Evolutionary conservation across 2,888 invertebrate genomes (phyloP), one percentile per base, ranked within the genome.

Genomic region (Dendrolimus houi): DNA sequence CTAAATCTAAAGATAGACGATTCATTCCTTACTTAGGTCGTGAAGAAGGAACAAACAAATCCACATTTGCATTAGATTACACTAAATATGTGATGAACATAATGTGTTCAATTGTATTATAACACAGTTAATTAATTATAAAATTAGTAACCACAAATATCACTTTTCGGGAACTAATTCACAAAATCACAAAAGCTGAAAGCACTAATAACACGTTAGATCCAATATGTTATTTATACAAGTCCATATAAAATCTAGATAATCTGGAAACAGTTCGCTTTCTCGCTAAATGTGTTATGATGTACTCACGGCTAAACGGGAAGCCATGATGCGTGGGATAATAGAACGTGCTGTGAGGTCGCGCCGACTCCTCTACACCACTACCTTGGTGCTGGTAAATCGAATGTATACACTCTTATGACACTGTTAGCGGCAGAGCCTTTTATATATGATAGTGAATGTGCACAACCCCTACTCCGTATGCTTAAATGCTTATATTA

Each of bases 361-460:
- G 68, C 69, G 67, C 68, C 67, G 47, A 47, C 70, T 73, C 69
- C 68, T 70, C 67, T 64, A 68, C 69, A 66, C 63, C 72, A 70
- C 71, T 62, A 61, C 67, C 74, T 29, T 68, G 68, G 65, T 69
- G 68, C 72, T 61, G 63, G 64, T 68, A 63, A 64, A 68, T 69
- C 68, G 72, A 77, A 76, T 63, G 75, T 67, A 68, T 70, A 67
- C 68, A 77, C 72, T 81, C 73, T 76, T 77, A 69, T 81, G 75
- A 71, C 66, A 69, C 63, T 73, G 61, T 62, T 64, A 62, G 64
- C 60, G 67, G 69, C 66, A 68, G 62, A 71, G 77, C 75, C 83
- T 86, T 87, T 77, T 88, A 87, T 88, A 87, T 88, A 87, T 81
- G 73, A 77, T 78, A 77, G 86, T 83, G 87, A 87, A 86, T 75